These are phyloP conservation scores for Berghia stephanieae DNA, from an alignment of 1,140 invertebrate genomes.

Conservation along the genomic window DNA sequence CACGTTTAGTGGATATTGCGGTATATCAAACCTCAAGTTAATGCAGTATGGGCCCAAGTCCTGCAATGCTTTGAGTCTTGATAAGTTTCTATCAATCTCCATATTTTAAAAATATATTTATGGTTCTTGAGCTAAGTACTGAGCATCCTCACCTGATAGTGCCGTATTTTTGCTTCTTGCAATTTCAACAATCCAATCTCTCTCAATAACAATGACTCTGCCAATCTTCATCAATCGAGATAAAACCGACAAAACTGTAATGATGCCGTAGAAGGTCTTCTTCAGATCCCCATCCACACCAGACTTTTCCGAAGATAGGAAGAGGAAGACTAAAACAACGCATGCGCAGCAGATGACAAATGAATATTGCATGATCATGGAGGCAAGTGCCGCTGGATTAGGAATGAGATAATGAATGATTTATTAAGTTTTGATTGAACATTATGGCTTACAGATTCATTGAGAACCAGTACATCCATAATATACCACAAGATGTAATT, in stretches of 20 bases:
- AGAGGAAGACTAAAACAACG: constrained; percentile 36
- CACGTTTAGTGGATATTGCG: too few species aligned
- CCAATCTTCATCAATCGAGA: constrained; percentile 62
- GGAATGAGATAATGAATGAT: not conserved
- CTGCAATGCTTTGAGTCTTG: too few species aligned
- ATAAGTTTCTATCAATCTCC: too few species aligned
- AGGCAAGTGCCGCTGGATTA: constrained; percentile 35
- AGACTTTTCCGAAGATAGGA: not conserved
- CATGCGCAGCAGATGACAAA: constrained; percentile 45
- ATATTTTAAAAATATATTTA: too few species aligned
- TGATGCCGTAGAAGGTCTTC: constrained; percentile 35
- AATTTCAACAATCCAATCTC: constrained; percentile 70
- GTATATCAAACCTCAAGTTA: too few species aligned
- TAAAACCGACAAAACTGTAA: constrained; percentile 51
- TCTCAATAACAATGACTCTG: constrained; percentile 67
- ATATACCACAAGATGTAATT: too few species aligned
- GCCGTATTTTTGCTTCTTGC: constrained; percentile 31
- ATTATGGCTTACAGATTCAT: not conserved
- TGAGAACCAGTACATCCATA: not conserved
- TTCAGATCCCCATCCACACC: not conserved
- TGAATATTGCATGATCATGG: constrained; percentile 45
- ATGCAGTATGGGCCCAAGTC: too few species aligned
- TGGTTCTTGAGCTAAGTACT: too few species aligned
- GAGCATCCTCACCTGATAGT: too few species aligned
- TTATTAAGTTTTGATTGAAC: not conserved